Conservation (phyloP, 2,113 vertebrate species). For the Vulpes lagopus region DNA sequence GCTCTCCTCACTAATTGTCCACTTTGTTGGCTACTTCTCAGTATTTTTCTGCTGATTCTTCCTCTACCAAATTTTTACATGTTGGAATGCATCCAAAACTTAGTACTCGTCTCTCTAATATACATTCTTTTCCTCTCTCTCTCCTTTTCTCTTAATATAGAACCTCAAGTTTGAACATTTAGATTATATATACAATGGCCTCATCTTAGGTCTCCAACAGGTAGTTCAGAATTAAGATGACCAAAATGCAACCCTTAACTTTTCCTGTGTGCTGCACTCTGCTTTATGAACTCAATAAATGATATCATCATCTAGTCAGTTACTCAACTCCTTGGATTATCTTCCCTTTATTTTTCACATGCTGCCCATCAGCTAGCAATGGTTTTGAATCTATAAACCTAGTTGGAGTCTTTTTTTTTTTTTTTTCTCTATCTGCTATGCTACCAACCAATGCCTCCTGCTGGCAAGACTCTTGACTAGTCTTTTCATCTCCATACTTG, state of each 20-base stretch:
- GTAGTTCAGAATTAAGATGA: neutral
- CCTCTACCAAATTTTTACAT: neutral
- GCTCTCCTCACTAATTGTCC: neutral
- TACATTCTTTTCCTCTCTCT: neutral
- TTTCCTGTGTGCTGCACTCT: neutral
- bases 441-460: neutral
- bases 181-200: neutral
- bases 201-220: neutral
- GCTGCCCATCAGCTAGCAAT: neutral
- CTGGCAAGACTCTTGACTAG: neutral
- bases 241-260: neutral
- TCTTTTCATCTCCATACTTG: neutral
- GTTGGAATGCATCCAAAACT: neutral
- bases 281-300: neutral
- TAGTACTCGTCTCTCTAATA: neutral
- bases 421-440: neutral
- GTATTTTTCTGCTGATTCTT: neutral
- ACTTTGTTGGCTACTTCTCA: neutral
- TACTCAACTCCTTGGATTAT: neutral
- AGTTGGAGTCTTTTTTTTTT: neutral
- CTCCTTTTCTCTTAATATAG: neutral
- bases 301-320: neutral
- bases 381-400: neutral
- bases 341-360: neutral
- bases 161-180: neutral